Evolutionary conservation across 2,113 vertebrate genomes (phyloP).

Genomic region (Micromys minutus): DNA sequence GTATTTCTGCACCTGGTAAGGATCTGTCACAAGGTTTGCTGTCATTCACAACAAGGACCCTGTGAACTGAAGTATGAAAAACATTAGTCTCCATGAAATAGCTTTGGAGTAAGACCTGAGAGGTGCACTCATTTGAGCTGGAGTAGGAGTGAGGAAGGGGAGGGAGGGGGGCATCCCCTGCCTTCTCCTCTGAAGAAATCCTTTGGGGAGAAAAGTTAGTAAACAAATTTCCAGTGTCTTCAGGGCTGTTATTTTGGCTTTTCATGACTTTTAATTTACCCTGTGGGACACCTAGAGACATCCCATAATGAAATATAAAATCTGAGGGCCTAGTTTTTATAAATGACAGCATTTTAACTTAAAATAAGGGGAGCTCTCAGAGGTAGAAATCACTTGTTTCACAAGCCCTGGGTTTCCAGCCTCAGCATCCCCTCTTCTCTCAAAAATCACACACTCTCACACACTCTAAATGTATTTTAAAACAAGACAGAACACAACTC

Average conservation of each 20-base stretch:
- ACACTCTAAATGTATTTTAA: not conserved
- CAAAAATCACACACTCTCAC: not conserved
- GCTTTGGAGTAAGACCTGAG: not conserved
- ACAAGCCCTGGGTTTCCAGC: not conserved
- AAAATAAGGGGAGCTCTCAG: not conserved
- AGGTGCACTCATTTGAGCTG: not conserved
- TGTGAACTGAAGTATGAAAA: not conserved
- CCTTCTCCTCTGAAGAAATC: not conserved
- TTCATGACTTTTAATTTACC: not conserved
- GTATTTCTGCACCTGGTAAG: not conserved
- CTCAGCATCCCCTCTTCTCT: not conserved
- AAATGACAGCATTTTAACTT: not conserved
- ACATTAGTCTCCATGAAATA: not conserved
- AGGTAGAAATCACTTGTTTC: not conserved
- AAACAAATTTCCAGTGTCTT: not conserved
- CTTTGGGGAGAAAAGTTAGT: not conserved
- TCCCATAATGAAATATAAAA: not conserved
- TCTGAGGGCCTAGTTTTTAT: not conserved
- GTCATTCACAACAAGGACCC: conserved; percentile 1
- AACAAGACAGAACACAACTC: not conserved
- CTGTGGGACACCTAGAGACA: not conserved
- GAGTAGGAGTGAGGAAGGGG: not conserved
- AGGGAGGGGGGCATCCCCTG: not conserved
- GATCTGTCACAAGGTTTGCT: not conserved
- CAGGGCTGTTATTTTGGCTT: not conserved